A percentile compares a stretch with the other conserved stretches of the same genome.
phyloP scores from a whole-genome alignment of 2,113 vertebrate species.

The Sterna hirundo region DNA sequence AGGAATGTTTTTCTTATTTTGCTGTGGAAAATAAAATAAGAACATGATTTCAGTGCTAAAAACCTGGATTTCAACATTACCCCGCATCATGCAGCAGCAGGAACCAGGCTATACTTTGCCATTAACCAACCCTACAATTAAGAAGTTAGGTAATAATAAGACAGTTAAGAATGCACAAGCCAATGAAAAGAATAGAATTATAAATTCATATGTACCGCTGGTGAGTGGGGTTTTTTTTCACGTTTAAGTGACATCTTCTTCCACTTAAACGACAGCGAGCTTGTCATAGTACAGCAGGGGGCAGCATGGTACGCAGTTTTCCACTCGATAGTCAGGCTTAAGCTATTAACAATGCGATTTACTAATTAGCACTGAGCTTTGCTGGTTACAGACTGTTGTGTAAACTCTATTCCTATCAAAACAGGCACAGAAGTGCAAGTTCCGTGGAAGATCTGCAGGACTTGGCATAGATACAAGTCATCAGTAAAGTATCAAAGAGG shows the following conservation, averaged over 20 bases:
- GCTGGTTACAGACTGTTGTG: neutral
- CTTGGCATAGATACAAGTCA: neutral
- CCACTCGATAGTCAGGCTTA: neutral
- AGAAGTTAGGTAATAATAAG: neutral
- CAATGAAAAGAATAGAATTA: neutral
- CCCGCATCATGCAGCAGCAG: neutral
- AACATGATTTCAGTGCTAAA: neutral
- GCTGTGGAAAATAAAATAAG: neutral
- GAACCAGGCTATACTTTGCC: neutral
- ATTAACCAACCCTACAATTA: neutral
- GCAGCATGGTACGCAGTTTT: constrained; percentile 27
- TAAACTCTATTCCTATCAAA: constrained; percentile 13
- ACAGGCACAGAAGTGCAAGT: neutral
- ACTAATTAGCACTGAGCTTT: constrained; percentile 1
- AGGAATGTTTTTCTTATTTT: neutral
- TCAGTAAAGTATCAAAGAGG: neutral
- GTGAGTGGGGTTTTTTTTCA: neutral
- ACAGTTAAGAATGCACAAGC: neutral
- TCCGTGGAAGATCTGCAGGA: neutral
- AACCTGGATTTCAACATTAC: neutral
- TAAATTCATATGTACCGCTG: neutral
- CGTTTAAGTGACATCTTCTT: rapidly evolving
- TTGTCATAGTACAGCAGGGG: neutral
- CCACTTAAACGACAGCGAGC: neutral
- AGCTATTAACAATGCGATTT: neutral